Percentiles rank a stretch among this genome's conserved stretches.
Conservation (phyloP, 2,888 invertebrate genomes). For the Hirtodrosophila duncani region DNA sequence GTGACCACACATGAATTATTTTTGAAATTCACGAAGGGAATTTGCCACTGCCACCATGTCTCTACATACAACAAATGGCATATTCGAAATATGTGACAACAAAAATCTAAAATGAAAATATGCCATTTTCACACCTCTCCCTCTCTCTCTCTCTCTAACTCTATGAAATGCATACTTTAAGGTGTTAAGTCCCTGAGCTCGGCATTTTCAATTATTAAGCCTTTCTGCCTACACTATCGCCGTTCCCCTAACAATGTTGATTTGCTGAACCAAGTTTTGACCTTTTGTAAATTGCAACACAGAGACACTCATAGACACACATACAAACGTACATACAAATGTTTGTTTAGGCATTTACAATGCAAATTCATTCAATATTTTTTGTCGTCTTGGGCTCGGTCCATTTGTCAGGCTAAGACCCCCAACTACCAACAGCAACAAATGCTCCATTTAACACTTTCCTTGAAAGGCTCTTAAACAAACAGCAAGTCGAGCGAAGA, state of each 20-base stretch:
- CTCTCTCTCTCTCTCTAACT: not conserved
- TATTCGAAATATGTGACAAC: not conserved
- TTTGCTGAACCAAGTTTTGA: conserved; percentile 51
- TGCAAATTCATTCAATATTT: conserved; percentile 64
- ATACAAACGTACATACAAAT: conserved; percentile 27
- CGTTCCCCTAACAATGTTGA: no score
- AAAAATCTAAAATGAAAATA: not conserved
- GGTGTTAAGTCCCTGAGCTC: not conserved
- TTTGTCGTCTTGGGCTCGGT: conserved; percentile 40
- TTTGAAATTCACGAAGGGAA: conserved; percentile 6
- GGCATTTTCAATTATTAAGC: not conserved
- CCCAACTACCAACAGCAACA: conserved; percentile 41
- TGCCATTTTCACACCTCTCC: not conserved
- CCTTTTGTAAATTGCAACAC: conserved; percentile 52
- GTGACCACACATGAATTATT: conserved; percentile 24
- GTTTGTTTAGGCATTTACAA: conserved; percentile 69
- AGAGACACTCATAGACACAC: conserved; percentile 1
- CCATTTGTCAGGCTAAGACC: conserved; percentile 47
- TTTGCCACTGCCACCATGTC: conserved; percentile 1
- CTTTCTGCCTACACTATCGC: no score
- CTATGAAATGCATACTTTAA: no score
- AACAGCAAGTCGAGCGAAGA: no score
- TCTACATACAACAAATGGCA: no score
- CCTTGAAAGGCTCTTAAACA: no score
- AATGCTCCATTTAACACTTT: conserved; percentile 72